Conservation (phyloP, 1,140 invertebrate species). For the Ooceraea biroi region DNA sequence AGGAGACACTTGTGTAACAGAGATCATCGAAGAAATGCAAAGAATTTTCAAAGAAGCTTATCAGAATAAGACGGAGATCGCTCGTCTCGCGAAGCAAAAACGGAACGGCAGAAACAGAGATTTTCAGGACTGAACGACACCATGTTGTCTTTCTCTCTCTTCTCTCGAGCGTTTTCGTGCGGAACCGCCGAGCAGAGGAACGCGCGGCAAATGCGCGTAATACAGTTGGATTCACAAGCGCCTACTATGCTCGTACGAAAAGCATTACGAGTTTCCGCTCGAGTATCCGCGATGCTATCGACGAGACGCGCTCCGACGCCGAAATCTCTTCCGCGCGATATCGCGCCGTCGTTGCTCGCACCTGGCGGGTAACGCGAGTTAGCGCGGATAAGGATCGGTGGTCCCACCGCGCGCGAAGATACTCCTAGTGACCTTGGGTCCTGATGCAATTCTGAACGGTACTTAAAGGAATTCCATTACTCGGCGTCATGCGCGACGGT, state of each 20-base stretch:
- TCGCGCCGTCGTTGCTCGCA: neutral
- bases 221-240: constrained; percentile 41
- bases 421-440: constrained; percentile 71
- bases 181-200: constrained; percentile 17
- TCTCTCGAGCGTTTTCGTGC: neutral
- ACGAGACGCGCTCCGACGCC: neutral
- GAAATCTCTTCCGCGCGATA: neutral
- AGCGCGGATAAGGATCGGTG: constrained; percentile 46
- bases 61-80: neutral
- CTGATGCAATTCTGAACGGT: constrained; percentile 75
- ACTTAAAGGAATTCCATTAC: constrained; percentile 75
- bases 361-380: neutral
- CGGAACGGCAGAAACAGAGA: too few relatives aligned
- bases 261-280: constrained; percentile 7
- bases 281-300: constrained; percentile 39
- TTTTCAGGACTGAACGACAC: constrained; percentile 40
- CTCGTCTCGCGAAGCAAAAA: too few relatives aligned
- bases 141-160: constrained; percentile 6
- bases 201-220: constrained; percentile 23
- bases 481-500: constrained; percentile 56
- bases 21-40: neutral
- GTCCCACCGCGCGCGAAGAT: constrained; percentile 41
- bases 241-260: neutral
- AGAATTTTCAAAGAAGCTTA: neutral
- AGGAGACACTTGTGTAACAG: neutral